Conservation (phyloP, 2,888 invertebrate species). For the Catocala fraxini region DNA sequence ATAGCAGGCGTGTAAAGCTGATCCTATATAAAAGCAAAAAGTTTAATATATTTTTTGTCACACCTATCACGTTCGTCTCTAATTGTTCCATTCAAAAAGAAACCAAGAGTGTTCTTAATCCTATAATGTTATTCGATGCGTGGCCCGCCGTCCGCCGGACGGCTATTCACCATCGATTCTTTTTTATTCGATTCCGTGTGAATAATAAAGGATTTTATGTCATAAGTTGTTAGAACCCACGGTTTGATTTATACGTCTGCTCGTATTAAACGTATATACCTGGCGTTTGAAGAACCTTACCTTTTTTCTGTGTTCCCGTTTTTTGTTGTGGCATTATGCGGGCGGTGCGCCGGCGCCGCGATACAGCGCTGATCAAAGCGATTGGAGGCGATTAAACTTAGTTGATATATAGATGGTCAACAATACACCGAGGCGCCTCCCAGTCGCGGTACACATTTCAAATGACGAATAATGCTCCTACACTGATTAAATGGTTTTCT, state of each 20-base stretch:
- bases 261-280: conserved; percentile 61
- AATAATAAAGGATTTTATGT: conserved; percentile 84
- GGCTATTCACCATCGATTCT: conserved; percentile 53
- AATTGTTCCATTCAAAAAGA: conserved; percentile 77
- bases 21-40: conserved; percentile 57
- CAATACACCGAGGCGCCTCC: conserved; percentile 60
- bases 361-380: conserved; percentile 72
- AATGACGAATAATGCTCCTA: conserved; percentile 49
- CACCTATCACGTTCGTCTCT: conserved; percentile 72
- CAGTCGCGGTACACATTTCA: conserved; percentile 59
- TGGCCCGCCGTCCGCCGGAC: conserved; percentile 54
- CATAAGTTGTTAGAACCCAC: conserved; percentile 77
- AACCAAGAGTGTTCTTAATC: conserved; percentile 77
- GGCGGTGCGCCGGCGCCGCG: conserved; percentile 71
- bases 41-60: conserved; percentile 72
- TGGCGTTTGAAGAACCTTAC: conserved; percentile 67
- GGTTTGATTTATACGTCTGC: conserved; percentile 79
- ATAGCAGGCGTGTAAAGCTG: conserved; percentile 28
- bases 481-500: conserved; percentile 52
- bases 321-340: conserved; percentile 63
- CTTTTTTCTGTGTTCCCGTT: conserved; percentile 62
- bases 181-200: conserved; percentile 70
- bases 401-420: conserved; percentile 61
- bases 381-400: conserved; percentile 73
- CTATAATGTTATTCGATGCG: conserved; percentile 76